phyloP scores from a whole-genome alignment of 1,140 invertebrate genomes.

The Eurosta solidaginis region DNA sequence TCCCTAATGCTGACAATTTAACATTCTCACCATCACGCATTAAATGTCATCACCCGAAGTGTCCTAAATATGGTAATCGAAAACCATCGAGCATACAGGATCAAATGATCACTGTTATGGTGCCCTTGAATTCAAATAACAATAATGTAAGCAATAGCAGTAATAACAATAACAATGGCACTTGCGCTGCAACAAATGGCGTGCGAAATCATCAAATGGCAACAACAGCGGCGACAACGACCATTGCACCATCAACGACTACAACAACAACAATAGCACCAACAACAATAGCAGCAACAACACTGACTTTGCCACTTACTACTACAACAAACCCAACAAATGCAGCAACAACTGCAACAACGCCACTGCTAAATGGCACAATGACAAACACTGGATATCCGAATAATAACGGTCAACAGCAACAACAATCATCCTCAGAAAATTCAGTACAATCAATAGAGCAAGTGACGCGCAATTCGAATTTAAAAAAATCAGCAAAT shows the following conservation, averaged over 20 bases:
- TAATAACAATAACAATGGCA: constrained; percentile 37
- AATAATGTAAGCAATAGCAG: constrained; percentile 40
- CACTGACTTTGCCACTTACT: constrained; percentile 24
- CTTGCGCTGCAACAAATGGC: background rate
- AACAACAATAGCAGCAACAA: constrained; percentile 30
- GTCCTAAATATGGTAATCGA: constrained; percentile 56
- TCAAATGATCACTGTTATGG: constrained; percentile 60
- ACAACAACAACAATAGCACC: constrained; percentile 31
- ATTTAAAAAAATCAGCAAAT: constrained; percentile 47
- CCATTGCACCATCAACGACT: constrained; percentile 6
- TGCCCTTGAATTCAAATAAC: constrained; percentile 54
- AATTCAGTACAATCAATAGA: constrained; percentile 54
- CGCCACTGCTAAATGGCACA: constrained; percentile 46
- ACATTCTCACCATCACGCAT: constrained; percentile 58
- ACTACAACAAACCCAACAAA: constrained; percentile 36
- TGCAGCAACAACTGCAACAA: constrained; percentile 18
- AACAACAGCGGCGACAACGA: constrained; percentile 35
- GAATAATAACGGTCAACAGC: background rate
- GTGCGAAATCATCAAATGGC: background rate
- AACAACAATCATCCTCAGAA: constrained; percentile 51
- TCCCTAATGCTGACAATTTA: constrained; percentile 57
- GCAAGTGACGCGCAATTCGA: constrained; percentile 41
- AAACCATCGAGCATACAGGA: constrained; percentile 58
- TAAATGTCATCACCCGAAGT: constrained; percentile 59
- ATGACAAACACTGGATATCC: constrained; percentile 29